Percentiles rank a stretch among this genome's conserved stretches.
phyloP scores from a whole-genome alignment of 2,888 invertebrate genomes.

The Lepidochrysops patricia region DNA sequence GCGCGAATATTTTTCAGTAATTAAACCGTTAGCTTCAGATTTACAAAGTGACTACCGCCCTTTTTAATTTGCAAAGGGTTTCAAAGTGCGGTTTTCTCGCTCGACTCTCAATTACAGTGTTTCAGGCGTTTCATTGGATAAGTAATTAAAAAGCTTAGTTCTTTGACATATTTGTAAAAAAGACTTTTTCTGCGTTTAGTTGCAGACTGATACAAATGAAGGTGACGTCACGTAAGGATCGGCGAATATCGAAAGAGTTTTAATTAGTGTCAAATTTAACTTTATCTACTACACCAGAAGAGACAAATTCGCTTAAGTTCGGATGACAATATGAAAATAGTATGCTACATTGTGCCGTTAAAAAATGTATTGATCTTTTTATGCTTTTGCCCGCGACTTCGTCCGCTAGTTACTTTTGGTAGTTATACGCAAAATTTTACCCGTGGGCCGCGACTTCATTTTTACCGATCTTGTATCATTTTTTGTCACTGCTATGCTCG shows the following conservation, averaged over 20 bases:
- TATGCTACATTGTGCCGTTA: neutral
- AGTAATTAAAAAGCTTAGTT: conserved; percentile 8
- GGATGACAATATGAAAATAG: neutral
- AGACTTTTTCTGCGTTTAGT: too few species aligned
- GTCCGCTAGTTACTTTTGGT: too few species aligned
- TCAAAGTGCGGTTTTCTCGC: conserved; percentile 14
- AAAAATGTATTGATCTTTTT: neutral
- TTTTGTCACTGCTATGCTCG: too few species aligned
- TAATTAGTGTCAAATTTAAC: neutral
- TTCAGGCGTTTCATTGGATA: conserved; percentile 4
- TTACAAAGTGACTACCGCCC: conserved; percentile 38
- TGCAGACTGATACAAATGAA: too few species aligned
- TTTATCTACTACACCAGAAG: neutral
- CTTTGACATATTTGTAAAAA: too few species aligned
- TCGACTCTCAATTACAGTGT: conserved; percentile 15
- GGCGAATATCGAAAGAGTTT: too few species aligned
- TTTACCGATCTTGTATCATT: too few species aligned
- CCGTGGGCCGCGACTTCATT: too few species aligned
- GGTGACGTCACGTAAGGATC: too few species aligned
- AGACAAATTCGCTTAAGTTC: neutral
- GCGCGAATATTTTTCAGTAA: conserved; percentile 54
- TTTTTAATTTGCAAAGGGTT: conserved; percentile 41
- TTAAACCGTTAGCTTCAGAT: conserved; percentile 49
- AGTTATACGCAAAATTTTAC: too few species aligned
- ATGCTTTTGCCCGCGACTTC: too few species aligned